phyloP scores from a whole-genome alignment of 2,797 vertebrate genomes.

The Lacerta bilineata region DNA sequence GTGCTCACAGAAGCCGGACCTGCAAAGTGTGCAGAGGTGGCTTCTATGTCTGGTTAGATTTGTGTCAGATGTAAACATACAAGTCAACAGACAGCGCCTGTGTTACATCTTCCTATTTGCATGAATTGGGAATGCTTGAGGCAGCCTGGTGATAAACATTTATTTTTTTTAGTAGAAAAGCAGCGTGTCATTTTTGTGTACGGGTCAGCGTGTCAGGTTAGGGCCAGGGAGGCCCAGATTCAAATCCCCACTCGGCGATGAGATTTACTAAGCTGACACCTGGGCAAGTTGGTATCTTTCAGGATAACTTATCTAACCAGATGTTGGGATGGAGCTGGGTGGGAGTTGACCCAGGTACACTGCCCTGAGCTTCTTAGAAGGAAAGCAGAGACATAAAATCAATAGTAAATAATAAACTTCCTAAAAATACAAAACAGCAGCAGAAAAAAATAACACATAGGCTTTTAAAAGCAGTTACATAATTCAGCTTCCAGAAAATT shows the following conservation, averaged over 20 bases:
- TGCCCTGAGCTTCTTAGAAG: not conserved
- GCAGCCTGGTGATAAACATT: not conserved
- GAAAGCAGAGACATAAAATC: not conserved
- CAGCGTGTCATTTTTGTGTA: too few species aligned
- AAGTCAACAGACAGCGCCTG: not conserved
- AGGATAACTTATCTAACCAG: too few species aligned
- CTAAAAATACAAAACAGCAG: not conserved
- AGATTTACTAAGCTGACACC: too few species aligned
- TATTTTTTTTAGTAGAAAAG: not conserved
- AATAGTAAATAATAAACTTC: too few species aligned
- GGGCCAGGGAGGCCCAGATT: too few species aligned
- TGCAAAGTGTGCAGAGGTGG: not conserved
- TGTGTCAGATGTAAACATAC: not conserved
- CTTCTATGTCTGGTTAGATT: not conserved
- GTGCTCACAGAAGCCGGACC: not conserved
- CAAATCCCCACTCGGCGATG: too few species aligned
- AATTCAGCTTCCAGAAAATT: not conserved
- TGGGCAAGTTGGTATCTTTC: too few species aligned
- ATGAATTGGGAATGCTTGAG: not conserved
- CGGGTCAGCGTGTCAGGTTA: too few species aligned
- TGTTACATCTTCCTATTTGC: not conserved
- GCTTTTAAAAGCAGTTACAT: not conserved
- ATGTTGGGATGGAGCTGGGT: not conserved
- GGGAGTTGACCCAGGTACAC: not conserved
- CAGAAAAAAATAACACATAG: not conserved